phyloP scores from a whole-genome alignment of 2,113 vertebrate genomes.

The Plecotus auritus region DNA sequence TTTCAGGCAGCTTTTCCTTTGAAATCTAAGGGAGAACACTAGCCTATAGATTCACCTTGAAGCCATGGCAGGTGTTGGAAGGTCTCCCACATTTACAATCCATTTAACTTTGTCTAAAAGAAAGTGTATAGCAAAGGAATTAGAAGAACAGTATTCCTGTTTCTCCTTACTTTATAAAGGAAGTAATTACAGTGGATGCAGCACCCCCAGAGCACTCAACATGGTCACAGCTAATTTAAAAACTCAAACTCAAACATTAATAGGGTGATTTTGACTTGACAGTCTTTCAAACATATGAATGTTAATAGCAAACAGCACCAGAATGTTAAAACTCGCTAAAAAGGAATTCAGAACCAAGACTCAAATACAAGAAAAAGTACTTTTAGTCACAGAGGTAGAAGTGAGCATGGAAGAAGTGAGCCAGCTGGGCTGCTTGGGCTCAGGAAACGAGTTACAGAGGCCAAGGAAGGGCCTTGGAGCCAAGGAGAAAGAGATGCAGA shows the following conservation, averaged over 20 bases:
- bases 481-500: neutral
- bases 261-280: constrained; percentile 36
- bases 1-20: neutral
- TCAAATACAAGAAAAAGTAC: neutral
- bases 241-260: neutral
- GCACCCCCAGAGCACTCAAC: neutral
- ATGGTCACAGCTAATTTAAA: constrained; percentile 51
- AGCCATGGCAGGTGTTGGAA: neutral
- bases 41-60: neutral
- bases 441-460: neutral
- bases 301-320: neutral
- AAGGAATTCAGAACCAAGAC: neutral
- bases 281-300: constrained; percentile 32
- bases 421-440: neutral
- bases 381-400: neutral
- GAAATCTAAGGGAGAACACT: neutral
- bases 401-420: neutral
- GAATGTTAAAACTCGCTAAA: neutral
- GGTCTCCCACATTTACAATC: too few relatives aligned
- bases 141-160: neutral
- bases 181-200: neutral
- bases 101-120: neutral
- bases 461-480: neutral
- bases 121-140: neutral
- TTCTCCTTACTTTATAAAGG: neutral